Conservation (phyloP, 2,888 invertebrate species). For the Nomada goodeniana region DNA sequence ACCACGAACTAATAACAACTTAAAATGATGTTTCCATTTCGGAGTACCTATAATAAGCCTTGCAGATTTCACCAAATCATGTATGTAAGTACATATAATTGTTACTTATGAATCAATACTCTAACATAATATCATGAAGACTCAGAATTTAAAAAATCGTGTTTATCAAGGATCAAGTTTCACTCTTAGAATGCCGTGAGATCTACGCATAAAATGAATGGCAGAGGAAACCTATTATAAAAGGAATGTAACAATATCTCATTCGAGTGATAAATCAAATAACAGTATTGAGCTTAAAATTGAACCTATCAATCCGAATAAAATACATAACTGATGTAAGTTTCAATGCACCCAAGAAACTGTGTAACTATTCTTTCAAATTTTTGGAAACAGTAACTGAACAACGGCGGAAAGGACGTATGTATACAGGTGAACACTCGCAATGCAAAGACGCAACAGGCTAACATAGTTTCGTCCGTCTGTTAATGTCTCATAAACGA, state of each 20-base stretch:
- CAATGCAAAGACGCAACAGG: conserved; percentile 49
- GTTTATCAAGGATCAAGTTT: neutral
- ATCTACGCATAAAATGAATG: neutral
- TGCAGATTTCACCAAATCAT: too few relatives aligned
- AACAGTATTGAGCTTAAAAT: too few relatives aligned
- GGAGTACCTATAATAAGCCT: neutral
- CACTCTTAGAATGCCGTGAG: neutral
- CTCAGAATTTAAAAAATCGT: neutral
- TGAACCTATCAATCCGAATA: too few relatives aligned
- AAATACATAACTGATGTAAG: too few relatives aligned
- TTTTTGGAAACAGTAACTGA: too few relatives aligned
- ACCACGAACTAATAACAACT: neutral
- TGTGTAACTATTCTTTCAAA: too few relatives aligned
- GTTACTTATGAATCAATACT: neutral
- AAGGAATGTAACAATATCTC: too few relatives aligned
- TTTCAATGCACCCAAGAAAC: too few relatives aligned
- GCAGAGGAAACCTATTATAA: neutral
- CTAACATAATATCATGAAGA: neutral
- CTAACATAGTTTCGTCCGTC: conserved; percentile 29
- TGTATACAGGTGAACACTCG: conserved; percentile 28
- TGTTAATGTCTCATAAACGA: neutral
- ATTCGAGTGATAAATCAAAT: neutral
- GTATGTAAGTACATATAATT: neutral
- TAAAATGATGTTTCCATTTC: neutral
- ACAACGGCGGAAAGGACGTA: too few relatives aligned